Evolutionary conservation across 2,797 vertebrate species (phyloP), one percentile per base, ranked within the genome.

Genomic region (Zenarchopterus dispar): DNA sequence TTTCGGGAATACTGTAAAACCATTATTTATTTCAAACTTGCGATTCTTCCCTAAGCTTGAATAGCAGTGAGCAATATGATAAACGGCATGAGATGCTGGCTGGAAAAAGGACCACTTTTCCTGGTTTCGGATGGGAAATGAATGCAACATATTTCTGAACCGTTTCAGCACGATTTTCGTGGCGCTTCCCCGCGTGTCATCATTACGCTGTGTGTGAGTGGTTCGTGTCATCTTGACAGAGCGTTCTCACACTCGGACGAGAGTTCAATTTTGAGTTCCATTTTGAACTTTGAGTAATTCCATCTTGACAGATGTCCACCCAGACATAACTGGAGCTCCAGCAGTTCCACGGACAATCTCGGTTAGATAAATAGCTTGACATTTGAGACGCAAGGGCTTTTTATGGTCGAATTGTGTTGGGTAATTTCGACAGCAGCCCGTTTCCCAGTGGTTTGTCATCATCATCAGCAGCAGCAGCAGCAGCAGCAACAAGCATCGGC

Each of bases 141-240:
- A 89, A 89, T 1, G 72, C 81, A 70, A 2, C 84, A 73, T 10
- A 3, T 56, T 65, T 65, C 6, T 21, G 2, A 22, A 8, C 23
- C 11, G 17, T 70, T 81, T 73, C 66, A 56, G 70, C 75, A 73
- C 60, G 80, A 81, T 64, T 68, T 63, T 58, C 5, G 0, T 44
- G 2, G 31, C 26, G 63, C 48, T 31, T 53, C 21, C 51, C 26
- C 3, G 57, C 43, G 73, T 36, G 33, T 36, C 9, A 36, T 36
- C 33, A 4, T 11, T 36, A 36, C 2, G 9, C 1, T 36, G 33
- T 10, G 33, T 60, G 56, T 62, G 56, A 53, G 62, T 15, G 62
- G 43, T 36, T 50, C 8, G 16, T 50, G 18, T 46, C 46, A 33
- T 56, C 64, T 31, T 50, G 10, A 43, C 51, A 58, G 46, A 13